These are phyloP conservation scores for Bufo bufo DNA, from an alignment of 2,113 vertebrate genomes.

Conservation along the genomic window DNA sequence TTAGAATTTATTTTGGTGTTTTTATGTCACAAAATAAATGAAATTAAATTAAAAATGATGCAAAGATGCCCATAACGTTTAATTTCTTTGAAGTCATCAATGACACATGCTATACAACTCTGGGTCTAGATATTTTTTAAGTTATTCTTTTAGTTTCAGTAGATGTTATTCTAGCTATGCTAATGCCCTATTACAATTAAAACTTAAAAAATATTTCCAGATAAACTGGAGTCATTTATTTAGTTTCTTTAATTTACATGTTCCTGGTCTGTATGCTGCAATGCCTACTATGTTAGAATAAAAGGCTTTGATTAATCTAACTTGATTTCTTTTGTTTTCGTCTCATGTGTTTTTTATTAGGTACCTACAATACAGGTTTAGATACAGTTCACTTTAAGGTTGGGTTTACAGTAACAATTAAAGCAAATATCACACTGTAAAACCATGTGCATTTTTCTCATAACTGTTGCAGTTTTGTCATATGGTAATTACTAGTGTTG, in stretches of 20 bases:
- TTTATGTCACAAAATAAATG: too few species aligned
- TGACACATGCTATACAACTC: background rate
- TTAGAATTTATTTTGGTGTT: too few species aligned
- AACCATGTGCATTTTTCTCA: too few species aligned
- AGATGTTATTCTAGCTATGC: background rate
- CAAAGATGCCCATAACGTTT: too few species aligned
- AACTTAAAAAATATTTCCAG: background rate
- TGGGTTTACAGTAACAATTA: too few species aligned
- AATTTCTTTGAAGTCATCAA: background rate
- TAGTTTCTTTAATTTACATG: background rate
- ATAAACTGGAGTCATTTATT: background rate
- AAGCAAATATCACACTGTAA: too few species aligned
- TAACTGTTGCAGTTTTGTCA: too few species aligned
- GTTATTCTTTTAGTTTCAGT: background rate
- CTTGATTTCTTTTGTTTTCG: background rate
- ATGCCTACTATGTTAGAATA: conserved; percentile 27
- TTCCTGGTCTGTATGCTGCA: background rate
- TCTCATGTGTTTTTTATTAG: background rate
- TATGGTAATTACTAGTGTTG: too few species aligned
- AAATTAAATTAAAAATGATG: too few species aligned
- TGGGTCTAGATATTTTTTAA: background rate
- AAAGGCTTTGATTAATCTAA: background rate
- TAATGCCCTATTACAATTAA: background rate
- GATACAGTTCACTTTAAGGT: background rate
- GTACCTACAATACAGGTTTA: background rate